Base-by-base conservation (phyloP, 2,888 invertebrate species). In the Acleris sparsana region DNA sequence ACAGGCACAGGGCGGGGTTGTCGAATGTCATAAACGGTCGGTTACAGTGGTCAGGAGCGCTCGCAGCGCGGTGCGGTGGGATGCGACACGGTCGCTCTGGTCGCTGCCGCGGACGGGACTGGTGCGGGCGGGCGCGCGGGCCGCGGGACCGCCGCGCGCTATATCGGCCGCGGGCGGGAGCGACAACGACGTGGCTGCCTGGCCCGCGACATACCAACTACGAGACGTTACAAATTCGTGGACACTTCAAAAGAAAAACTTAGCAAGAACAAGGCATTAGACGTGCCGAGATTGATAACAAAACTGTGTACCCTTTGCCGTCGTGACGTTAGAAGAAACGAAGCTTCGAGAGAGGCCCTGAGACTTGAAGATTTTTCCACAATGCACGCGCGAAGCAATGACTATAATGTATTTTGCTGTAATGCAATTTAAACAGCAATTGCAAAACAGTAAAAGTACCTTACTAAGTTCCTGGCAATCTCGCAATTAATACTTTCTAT, bases 1-100 rank as follows among this genome's bases (percentile, higher is more conserved):
- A 90, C 90, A 85, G 91, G 88, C 89, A 90, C 91, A 85, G 92
- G 91, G 92, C 90, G 91, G 89, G 91, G 91, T 91, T 89, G 87
- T 88, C 86, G 87, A 90, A 87, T 89, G 89, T 92, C 86, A 88
- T 84, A 89, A 89, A 87, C 87, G 85, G 88, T 86, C 86, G 85
- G 86, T 84, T 87, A 85, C 86, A 87, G 88, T 87, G 89, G 89
- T 88, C 88, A 88, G 87, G 83, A 85, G 85, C 88, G 85, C 88
- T 86, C 78, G 84, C 82, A 80, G 84, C 81, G 82, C 74, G 76
- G 77, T 74, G 81, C 75, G 75, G 70, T 73, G 71, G 74, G 73
- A 74, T 73, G 74, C 73, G 72, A 84, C 84, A 86, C 88, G 74
- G 74, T 77, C 85, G 75, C 80, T 78, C 79, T 76, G 77, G 78